A percentile compares a stretch with the other conserved stretches of the same genome.
Conservation (phyloP, 2,888 invertebrate genomes). For the Ypsolopha scabrella region DNA sequence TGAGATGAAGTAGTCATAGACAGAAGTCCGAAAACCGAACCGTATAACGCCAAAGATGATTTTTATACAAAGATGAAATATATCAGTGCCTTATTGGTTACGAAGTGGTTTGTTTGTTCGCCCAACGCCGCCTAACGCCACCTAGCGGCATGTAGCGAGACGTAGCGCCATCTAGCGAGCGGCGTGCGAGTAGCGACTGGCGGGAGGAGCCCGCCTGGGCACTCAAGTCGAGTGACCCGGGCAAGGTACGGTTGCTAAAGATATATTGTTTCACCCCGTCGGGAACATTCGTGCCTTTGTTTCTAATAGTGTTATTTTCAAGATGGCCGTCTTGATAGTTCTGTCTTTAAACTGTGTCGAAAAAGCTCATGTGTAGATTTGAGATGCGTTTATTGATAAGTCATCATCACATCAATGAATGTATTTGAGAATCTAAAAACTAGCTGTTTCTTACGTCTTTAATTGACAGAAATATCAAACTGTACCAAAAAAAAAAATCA, state of each 20-base stretch:
- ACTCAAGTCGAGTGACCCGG: constrained; percentile 84
- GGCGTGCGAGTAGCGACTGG: constrained; percentile 24
- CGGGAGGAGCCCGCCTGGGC: constrained; percentile 77
- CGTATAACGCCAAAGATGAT: constrained; percentile 59
- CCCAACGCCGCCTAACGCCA: constrained; percentile 12
- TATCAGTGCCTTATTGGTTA: constrained; percentile 69
- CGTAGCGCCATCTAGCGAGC: too few species aligned
- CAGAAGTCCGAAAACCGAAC: constrained; percentile 9
- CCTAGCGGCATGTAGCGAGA: too few species aligned
- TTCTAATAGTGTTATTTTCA: not conserved
- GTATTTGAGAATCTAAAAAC: too few species aligned
- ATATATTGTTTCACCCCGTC: constrained; percentile 25
- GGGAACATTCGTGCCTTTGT: not conserved
- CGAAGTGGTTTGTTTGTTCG: constrained; percentile 55
- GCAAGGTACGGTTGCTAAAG: constrained; percentile 79
- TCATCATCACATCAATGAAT: too few species aligned
- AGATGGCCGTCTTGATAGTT: too few species aligned
- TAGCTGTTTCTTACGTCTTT: too few species aligned
- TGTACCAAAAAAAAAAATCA: too few species aligned
- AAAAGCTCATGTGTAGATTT: too few species aligned
- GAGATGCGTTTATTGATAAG: too few species aligned
- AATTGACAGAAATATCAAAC: too few species aligned
- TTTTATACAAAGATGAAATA: constrained; percentile 54
- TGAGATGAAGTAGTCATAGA: not conserved
- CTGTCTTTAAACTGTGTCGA: too few species aligned